A percentile compares a stretch with the other conserved stretches of the same genome.
Conservation (phyloP, 2,113 vertebrate species). For the Nannospalax galili region DNA sequence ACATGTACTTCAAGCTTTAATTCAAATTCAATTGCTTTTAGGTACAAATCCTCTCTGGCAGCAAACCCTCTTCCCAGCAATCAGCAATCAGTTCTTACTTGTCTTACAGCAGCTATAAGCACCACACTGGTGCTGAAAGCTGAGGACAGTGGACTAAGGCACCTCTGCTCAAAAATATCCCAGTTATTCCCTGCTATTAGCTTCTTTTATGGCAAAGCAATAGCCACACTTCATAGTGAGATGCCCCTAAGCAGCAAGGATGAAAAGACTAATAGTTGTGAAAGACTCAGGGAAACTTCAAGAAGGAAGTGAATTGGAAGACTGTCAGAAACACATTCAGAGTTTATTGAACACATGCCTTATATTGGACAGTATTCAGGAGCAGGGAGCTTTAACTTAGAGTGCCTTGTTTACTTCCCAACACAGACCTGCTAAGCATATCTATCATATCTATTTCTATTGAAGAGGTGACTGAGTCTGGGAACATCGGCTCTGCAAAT, state of each 20-base stretch:
- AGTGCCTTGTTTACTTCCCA: no score
- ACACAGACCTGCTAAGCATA: no score
- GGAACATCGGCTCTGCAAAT: no score
- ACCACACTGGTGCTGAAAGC: neutral
- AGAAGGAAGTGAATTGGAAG: neutral
- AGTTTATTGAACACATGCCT: no score
- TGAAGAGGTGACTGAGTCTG: no score
- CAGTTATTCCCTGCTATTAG: neutral
- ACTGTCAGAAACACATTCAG: no score
- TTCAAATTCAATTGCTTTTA: slow-evolving; percentile 3
- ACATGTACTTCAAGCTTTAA: slow-evolving; percentile 1
- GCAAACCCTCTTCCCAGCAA: no score
- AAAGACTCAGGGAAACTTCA: neutral
- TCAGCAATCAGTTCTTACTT: neutral
- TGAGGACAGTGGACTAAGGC: neutral
- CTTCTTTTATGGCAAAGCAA: neutral
- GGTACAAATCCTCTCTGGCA: neutral
- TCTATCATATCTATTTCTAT: no score
- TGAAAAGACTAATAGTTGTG: neutral
- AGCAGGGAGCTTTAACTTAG: no score
- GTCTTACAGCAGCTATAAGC: neutral
- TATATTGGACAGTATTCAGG: no score
- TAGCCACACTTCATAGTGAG: neutral
- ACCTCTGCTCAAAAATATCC: neutral
- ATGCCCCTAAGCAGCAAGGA: neutral